Evolutionary conservation across 1,140 invertebrate species (phyloP).

Genomic region (Lasioglossum baleicum): DNA sequence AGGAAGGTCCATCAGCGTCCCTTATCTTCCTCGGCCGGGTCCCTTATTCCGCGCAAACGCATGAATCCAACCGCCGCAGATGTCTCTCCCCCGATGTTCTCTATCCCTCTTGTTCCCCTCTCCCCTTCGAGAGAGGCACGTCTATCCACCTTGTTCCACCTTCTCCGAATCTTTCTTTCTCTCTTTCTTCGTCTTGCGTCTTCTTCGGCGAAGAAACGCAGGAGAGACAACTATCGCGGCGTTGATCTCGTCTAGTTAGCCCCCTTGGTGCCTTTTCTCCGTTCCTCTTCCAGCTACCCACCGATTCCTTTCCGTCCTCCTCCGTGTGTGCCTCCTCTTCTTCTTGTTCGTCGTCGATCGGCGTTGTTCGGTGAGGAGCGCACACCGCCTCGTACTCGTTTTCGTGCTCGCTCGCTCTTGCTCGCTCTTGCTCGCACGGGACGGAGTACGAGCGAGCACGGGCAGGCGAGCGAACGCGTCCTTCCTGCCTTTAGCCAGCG

Average conservation of each 20-base stretch:
- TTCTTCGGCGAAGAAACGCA: constrained; percentile 58
- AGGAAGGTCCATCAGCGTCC: constrained; percentile 65
- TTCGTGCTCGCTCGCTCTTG: no score
- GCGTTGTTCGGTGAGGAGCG: no score
- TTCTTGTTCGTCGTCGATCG: constrained; percentile 1
- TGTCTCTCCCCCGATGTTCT: constrained; percentile 42
- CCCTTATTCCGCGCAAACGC: constrained; percentile 65
- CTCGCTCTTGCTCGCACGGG: background rate
- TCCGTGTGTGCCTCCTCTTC: background rate
- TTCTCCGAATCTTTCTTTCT: background rate
- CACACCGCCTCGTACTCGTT: no score
- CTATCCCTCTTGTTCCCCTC: constrained; percentile 35
- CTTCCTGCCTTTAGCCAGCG: constrained; percentile 46
- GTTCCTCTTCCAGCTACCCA: background rate
- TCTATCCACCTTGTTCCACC: background rate
- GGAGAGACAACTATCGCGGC: constrained; percentile 70
- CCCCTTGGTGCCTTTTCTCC: constrained; percentile 40
- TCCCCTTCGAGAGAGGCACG: background rate
- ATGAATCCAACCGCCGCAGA: constrained; percentile 56
- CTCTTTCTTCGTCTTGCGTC: constrained; percentile 22
- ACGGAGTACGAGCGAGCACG: background rate
- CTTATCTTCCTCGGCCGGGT: constrained; percentile 61
- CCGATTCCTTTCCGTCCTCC: constrained; percentile 4
- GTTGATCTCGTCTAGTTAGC: constrained; percentile 76
- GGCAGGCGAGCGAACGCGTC: background rate